Base-by-base conservation (phyloP, 2,888 invertebrate genomes). In the Drosophila greeni region DNA sequence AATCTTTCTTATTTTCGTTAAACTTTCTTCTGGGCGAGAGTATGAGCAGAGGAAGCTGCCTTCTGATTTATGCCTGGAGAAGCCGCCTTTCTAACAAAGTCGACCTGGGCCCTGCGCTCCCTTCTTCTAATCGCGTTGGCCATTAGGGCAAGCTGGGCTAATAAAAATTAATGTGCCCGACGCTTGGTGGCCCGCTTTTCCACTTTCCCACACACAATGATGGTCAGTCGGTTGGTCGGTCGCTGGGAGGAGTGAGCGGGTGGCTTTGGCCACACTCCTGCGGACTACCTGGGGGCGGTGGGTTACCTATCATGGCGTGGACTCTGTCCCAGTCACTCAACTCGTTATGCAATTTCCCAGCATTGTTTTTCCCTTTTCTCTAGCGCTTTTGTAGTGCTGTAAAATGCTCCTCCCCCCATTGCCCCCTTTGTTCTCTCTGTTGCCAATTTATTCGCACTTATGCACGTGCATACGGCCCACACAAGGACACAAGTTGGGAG, bases 381-480 rank as follows among this genome's bases (percentile, higher is more conserved):
- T 42, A 34, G n/a, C 9, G 14, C 39, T 54, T 49, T 49, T 40
- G 16, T 31, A 31, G 11, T 23, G 43, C 31, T 24, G 59, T 24
- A 45, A 58, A 58, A 59, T 47, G 45, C 11, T 12, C 6, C 12
- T 9, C 18, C 16, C 9, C 18, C 16, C 9, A 6, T 23, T 29
- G 18, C 16, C n/a, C 5, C 39, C 34, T 43, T 67, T 61, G 55
- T 45, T 53, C 43, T 55, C 72, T 51, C 72, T 68, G 75, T 68
- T 74, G 72, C 66, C 78, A 83, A 81, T 81, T 83, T 83, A 83
- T 79, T 73, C 78, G 45, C 83, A 77, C 81, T 79, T 79, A 80
- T 83, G 78, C 78, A 79, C 81, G 78, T 70, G 66, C 65, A 42
- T 20, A 47, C 31, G 56, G 48, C 8, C 23, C 33, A 24, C 53